phyloP scores from a whole-genome alignment of 2,113 vertebrate genomes.

The Cyphomyrus plagiostoma region DNA sequence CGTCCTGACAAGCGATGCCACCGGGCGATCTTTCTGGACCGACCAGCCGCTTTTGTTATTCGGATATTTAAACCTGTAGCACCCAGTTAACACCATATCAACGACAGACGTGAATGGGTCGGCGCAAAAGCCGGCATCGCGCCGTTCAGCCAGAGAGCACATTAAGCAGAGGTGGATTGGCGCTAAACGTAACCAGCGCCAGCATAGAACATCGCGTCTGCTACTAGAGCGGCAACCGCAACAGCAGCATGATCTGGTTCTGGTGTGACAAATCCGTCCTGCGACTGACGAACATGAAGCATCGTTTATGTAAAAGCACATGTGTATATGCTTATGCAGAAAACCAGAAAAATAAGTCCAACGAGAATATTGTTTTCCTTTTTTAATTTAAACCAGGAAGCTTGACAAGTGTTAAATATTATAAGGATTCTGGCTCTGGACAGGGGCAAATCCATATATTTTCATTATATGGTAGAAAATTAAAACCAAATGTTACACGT shows the following conservation, averaged over 20 bases:
- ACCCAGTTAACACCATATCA: not conserved
- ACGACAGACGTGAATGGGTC: not conserved
- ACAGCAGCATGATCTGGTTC: not conserved
- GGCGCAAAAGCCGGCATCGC: not conserved
- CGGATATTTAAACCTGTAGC: not conserved
- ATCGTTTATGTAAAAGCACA: not conserved
- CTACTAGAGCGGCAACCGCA: not conserved
- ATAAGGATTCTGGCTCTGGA: not conserved
- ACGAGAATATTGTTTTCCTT: not conserved
- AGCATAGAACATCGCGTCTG: not conserved
- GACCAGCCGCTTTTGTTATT: not conserved
- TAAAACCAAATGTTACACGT: not conserved
- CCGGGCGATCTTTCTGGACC: not conserved
- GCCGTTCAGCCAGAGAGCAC: not conserved
- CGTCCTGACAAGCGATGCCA: not conserved
- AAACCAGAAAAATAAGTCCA: not conserved
- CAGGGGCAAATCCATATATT: not conserved
- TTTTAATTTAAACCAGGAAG: not conserved
- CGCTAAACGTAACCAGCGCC: not conserved
- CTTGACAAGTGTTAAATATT: not conserved
- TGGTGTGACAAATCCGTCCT: not conserved
- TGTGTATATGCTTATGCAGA: not conserved
- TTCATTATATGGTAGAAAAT: not conserved
- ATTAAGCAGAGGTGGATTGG: not conserved
- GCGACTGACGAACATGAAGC: not conserved